Evolutionary conservation across 2,113 vertebrate genomes (phyloP), one percentile per base, ranked within the genome.

Genomic region (Turnix velox): DNA sequence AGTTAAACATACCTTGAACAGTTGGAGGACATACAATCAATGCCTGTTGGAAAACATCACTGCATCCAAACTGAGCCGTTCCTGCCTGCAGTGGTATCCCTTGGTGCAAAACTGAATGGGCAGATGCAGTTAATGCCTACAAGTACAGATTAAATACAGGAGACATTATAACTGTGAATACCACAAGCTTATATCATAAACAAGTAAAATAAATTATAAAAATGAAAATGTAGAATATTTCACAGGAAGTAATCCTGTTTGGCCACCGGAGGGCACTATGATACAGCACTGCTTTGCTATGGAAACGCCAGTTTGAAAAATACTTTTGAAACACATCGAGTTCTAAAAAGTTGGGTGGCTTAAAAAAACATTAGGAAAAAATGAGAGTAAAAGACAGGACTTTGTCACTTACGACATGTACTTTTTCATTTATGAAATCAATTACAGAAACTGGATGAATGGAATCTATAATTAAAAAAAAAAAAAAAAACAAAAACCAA

Each of bases 41-140:
- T 5, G 99, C 98, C 97, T 99, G 99, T 62, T 99, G 99, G 97
- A 99, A 99, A 95, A 99, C 98, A 89, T 99, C 99, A 76, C 95
- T 98, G 96, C 98, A 99, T 88, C 98, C 99, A 98, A 99, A 99
- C 92, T 98, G 99, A 90, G 98, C 98, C 93, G 98, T 98, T 96
- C 98, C 99, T 55, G 99, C 97, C 97, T 99, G 99, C 96, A 99
- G 97, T 19, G 99, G 98, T 94, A 99, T 99, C 77, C 98, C 99
- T 95, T 98, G 99, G 93, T 99, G 99, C 96, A 99, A 98, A 90
- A 99, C 97, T 6, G 99, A 98, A 73, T 98, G 98, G 52, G 98
- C 98, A 87, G 99, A 98, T 86, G 99, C 98, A 57, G 98, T 97
- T 85, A 99, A 95, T 59, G 98, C 98, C 99, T 99, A 73, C 5